A percentile compares a stretch with the other conserved stretches of the same genome.
These are phyloP conservation scores for Myiagra hebetior DNA, from an alignment of 2,113 vertebrate species.

Conservation along the genomic window DNA sequence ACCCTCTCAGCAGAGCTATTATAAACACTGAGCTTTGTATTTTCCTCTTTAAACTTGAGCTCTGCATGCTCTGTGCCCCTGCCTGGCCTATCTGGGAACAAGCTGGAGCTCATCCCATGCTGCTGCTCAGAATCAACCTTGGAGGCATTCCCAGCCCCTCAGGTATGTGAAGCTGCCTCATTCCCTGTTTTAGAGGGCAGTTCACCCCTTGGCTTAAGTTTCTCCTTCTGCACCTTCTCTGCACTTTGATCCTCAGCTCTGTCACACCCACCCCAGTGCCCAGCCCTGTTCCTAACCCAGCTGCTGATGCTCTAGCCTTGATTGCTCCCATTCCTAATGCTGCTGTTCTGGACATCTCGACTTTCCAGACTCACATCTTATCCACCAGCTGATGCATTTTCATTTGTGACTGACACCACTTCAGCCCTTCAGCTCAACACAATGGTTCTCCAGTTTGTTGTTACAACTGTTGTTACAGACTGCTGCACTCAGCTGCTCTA, in stretches of 20 bases:
- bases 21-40: fast-evolving
- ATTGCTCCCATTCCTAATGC: background rate
- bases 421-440: background rate
- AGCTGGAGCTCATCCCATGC: background rate
- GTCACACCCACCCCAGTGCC: background rate
- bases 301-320: background rate
- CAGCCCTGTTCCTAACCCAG: background rate
- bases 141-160: background rate
- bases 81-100: background rate
- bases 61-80: background rate
- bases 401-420: background rate
- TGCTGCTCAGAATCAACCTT: background rate
- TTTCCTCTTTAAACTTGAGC: background rate
- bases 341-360: background rate
- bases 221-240: background rate
- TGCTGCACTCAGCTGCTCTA: background rate
- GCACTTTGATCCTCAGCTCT: background rate
- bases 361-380: background rate
- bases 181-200: background rate
- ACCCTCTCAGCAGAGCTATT: background rate
- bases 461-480: fast-evolving
- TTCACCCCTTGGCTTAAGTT: background rate
- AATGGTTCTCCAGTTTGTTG: background rate
- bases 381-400: background rate
- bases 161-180: fast-evolving